These are phyloP conservation scores for Globia sparganii DNA, from an alignment of 2,888 invertebrate genomes.

Conservation along the genomic window DNA sequence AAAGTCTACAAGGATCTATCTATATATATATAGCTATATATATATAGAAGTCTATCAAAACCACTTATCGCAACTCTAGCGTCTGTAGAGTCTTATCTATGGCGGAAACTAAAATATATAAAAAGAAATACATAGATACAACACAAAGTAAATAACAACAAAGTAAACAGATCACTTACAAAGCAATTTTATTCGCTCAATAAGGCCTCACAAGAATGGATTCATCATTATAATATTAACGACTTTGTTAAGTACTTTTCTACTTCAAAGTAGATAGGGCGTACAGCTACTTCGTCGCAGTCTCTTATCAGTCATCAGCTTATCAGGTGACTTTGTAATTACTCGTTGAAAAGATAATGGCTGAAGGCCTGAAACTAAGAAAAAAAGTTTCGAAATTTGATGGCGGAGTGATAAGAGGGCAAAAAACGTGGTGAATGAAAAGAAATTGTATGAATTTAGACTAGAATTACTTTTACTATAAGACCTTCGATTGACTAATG, in stretches of 20 bases:
- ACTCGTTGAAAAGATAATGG: slow-evolving; percentile 50
- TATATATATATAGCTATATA: no score
- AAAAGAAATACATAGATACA: background rate
- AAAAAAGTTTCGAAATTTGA: slow-evolving; percentile 47
- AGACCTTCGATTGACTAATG: background rate
- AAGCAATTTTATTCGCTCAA: slow-evolving; percentile 20
- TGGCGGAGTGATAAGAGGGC: slow-evolving; percentile 1
- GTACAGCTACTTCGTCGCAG: slow-evolving; percentile 38
- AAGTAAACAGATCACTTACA: slow-evolving; percentile 9
- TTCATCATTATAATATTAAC: slow-evolving; percentile 23
- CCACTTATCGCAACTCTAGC: background rate
- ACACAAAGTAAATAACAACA: slow-evolving; percentile 9
- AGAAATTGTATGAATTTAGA: background rate
- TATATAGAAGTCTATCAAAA: no score
- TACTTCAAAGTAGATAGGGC: slow-evolving; percentile 33
- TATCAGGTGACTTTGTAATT: slow-evolving; percentile 62
- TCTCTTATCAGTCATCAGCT: slow-evolving; percentile 60
- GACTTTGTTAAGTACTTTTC: slow-evolving; percentile 38
- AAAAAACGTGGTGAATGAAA: slow-evolving; percentile 2
- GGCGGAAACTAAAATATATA: background rate
- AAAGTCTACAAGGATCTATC: no score
- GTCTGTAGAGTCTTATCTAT: background rate
- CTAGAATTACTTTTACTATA: background rate
- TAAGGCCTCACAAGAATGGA: slow-evolving; percentile 24
- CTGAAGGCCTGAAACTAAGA: slow-evolving; percentile 22